Base-by-base conservation (phyloP, 1,140 invertebrate species). In the Drosophila lowei region DNA sequence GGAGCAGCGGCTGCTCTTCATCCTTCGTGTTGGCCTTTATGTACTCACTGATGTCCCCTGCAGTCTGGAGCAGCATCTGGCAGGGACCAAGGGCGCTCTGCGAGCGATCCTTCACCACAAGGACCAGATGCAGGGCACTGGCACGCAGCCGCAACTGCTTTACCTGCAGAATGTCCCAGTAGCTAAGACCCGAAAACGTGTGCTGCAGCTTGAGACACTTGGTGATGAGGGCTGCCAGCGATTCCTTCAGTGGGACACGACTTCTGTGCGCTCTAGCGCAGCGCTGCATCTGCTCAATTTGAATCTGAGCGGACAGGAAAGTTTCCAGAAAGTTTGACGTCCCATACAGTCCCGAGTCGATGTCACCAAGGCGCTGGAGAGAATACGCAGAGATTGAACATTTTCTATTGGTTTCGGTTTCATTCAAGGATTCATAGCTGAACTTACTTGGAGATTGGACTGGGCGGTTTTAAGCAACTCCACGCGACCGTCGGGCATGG, bases 251-350 rank as follows among this genome's bases (percentile, higher is more conserved):
- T 0, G 91, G 91, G 0, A 89, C 53, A 34, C 91, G 73, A 62
- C 79, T 91, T 1, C 83, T 60, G 16, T 90, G 89, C 6, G 83
- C 80, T 41, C 67, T 77, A 2, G 89, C 62, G 58, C 86, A 90
- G 0, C 68, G 85, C 76, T 91, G 91, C 62, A 91, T 75, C 48
- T 91, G 91, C 50, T 91, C 89, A 52, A 93, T 91, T 49, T 94
- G 92, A 13, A 95, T 90, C 78, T 95, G 94, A 42, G 93, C 93
- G 38, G 94, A 93, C 56, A 98, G 95, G 76, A 97, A 98, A 21
- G 97, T 92, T 30, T 96, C 94, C 38, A 96, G 95, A 92, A 98
- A 98, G 86, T 96, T 95, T 0, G 97, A 97, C 1, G 96, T 95
- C 2, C 97, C 96, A 52, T 96, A 94, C 83, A 97, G 94, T 15